Evolutionary conservation across 2,797 vertebrate species (phyloP), one percentile per base, ranked within the genome.

Genomic region (Notoglanidium macrostoma): DNA sequence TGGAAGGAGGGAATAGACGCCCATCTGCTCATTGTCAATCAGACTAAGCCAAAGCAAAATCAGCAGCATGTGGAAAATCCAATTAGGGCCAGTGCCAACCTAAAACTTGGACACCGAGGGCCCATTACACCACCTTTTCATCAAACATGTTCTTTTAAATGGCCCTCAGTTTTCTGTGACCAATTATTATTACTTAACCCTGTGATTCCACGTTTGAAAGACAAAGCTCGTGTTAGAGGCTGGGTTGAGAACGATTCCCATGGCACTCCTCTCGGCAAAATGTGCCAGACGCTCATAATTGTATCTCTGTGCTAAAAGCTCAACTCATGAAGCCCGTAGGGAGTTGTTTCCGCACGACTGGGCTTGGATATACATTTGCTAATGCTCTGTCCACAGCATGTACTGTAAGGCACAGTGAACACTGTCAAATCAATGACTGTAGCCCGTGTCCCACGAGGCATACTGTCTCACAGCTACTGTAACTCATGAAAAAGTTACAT

Each of bases 21-120:
- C 89, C 89, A 90, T 92, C 88, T 91, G 90, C 84, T 88, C 87
- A 82, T 70, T 89, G 88, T 90, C 89, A 90, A 89, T 88, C 88
- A 86, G 76, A 74, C 61, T 85, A 59, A 87, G 85, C 89, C 89
- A 88, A 87, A 88, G 85, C 85, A 81, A 90, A 85, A 92, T 92
- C 89, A 90, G 86, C 90, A 89, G 88, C 89, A 89, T 89, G 87
- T 87, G 87, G 89, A 90, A 89, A 89, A 90, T 90, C 90, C 90
- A 90, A 91, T 92, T 90, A 90, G 87, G 72, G 84, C 81, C 54
- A 29, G 29, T 85, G 89, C 89, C 90, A 91, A 73, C 51, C 80
- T 86, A 80, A 84, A 88, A 82, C 78, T 67, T 79, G 57, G 76
- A 79, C 88, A 90, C 79, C 26, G 65, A 86, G 21, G 86, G 70